Percentiles rank a stretch among this genome's conserved stretches.
Evolutionary conservation across 2,888 invertebrate species (phyloP).

Genomic region (Pyrochroa serraticornis): DNA sequence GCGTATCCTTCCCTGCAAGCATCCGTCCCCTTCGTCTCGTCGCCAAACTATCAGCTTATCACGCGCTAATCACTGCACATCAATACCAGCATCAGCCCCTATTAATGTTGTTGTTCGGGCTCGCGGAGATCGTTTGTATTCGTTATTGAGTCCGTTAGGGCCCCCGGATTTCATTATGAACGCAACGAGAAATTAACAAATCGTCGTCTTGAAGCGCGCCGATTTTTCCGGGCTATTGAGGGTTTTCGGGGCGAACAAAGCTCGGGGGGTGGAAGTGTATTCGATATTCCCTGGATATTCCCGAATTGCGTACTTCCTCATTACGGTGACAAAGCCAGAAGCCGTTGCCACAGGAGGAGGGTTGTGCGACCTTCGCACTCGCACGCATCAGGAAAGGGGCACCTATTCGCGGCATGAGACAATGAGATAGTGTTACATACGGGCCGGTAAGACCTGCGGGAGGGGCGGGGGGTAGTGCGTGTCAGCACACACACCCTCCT

Average conservation of each 20-base stretch:
- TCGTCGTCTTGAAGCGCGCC: too few relatives aligned
- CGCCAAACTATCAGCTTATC: slow-evolving; percentile 38
- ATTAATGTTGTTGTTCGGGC: slow-evolving; percentile 20
- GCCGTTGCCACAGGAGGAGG: slow-evolving; percentile 8
- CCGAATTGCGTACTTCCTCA: slow-evolving; percentile 26
- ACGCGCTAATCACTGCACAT: slow-evolving; percentile 43
- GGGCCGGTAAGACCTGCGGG: slow-evolving; percentile 45
- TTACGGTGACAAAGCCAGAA: slow-evolving; percentile 25
- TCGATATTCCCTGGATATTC: slow-evolving; percentile 2
- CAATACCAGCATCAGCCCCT: slow-evolving; percentile 39
- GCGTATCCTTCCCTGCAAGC: slow-evolving; percentile 20
- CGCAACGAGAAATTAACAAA: too few relatives aligned
- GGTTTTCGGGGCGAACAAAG: too few relatives aligned
- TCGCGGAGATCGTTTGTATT: too few relatives aligned
- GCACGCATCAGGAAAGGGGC: slow-evolving; percentile 17
- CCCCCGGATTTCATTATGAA: too few relatives aligned
- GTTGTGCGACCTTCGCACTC: slow-evolving; percentile 21
- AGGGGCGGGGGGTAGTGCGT: slow-evolving; percentile 50
- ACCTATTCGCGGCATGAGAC: slow-evolving; percentile 35
- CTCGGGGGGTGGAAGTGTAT: not conserved
- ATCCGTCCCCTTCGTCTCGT: slow-evolving; percentile 7
- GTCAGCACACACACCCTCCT: slow-evolving; percentile 57
- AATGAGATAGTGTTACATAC: slow-evolving; percentile 52
- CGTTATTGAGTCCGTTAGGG: too few relatives aligned
- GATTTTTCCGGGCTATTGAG: too few relatives aligned